phyloP scores from a whole-genome alignment of 2,888 invertebrate genomes.

The Eudiplozoon nipponicum region DNA sequence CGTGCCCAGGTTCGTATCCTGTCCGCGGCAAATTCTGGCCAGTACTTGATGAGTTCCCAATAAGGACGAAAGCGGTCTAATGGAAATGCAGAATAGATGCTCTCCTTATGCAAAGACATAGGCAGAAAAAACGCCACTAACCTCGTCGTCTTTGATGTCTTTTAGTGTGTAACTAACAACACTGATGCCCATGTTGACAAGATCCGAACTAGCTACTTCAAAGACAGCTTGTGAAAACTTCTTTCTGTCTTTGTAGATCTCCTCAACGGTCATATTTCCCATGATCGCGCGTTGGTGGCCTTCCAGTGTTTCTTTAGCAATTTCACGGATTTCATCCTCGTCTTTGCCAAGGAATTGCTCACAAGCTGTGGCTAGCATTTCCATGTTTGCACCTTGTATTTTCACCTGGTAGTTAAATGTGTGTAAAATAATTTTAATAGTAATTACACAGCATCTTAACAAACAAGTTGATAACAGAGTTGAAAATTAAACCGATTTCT shows the following conservation, averaged over 20 bases:
- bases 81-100: too few species aligned
- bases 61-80: too few species aligned
- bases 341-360: slow-evolving; percentile 28
- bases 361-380: slow-evolving; percentile 27
- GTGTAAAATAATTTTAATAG: background rate
- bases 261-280: slow-evolving; percentile 29
- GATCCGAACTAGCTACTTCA: slow-evolving; percentile 27
- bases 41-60: too few species aligned
- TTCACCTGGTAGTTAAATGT: slow-evolving; percentile 22
- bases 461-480: too few species aligned
- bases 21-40: too few species aligned
- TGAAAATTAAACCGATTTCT: too few species aligned
- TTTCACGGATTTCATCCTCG: slow-evolving; percentile 23
- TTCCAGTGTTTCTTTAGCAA: slow-evolving; percentile 28
- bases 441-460: too few species aligned
- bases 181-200: slow-evolving; percentile 28
- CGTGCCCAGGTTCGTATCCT: too few species aligned
- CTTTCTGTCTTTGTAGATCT: slow-evolving; percentile 28
- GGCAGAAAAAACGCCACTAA: slow-evolving; percentile 13
- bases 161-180: slow-evolving; percentile 28
- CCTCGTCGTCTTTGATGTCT: slow-evolving; percentile 27
- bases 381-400: slow-evolving; percentile 26
- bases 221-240: slow-evolving; percentile 28
- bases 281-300: slow-evolving; percentile 30
- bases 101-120: too few species aligned